Evolutionary conservation across 2,888 invertebrate species (phyloP).

Genomic region (Blastobasis adustella): DNA sequence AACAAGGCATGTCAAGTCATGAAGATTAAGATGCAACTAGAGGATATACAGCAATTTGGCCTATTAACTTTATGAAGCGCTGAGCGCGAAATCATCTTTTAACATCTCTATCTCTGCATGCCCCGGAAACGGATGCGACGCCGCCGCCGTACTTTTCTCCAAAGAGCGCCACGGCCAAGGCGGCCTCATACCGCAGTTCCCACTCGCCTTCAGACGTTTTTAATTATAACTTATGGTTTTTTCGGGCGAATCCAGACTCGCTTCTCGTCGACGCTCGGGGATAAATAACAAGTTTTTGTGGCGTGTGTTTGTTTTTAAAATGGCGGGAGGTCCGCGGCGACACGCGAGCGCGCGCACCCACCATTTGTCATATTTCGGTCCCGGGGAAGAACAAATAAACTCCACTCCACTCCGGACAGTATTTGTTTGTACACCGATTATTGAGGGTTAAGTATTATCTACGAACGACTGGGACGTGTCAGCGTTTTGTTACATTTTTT

Average conservation of each 20-base stretch:
- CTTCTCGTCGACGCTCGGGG: conserved; percentile 65
- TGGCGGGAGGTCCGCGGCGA: conserved; percentile 75
- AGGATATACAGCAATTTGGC: no score
- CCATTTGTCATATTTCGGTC: conserved; percentile 73
- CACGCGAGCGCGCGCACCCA: conserved; percentile 61
- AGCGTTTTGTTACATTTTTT: conserved; percentile 27
- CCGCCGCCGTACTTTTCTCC: no score
- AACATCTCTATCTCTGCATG: no score
- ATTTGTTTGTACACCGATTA: conserved; percentile 67
- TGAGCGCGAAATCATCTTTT: no score
- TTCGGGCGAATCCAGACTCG: conserved; percentile 68
- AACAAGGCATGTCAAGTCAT: no score
- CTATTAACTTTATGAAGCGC: no score
- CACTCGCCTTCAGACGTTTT: conserved; percentile 42
- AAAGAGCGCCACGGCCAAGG: no score
- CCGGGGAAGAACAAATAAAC: conserved; percentile 67
- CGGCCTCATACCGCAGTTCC: conserved; percentile 9
- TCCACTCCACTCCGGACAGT: conserved; percentile 59
- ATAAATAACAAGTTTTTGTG: conserved; percentile 73
- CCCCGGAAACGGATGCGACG: no score
- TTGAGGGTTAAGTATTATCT: conserved; percentile 66
- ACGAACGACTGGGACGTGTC: conserved; percentile 57
- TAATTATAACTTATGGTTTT: conserved; percentile 72
- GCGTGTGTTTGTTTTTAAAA: conserved; percentile 73
- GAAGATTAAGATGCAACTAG: no score